phyloP scores from a whole-genome alignment of 2,888 invertebrate genomes.

The Operophtera brumata region DNA sequence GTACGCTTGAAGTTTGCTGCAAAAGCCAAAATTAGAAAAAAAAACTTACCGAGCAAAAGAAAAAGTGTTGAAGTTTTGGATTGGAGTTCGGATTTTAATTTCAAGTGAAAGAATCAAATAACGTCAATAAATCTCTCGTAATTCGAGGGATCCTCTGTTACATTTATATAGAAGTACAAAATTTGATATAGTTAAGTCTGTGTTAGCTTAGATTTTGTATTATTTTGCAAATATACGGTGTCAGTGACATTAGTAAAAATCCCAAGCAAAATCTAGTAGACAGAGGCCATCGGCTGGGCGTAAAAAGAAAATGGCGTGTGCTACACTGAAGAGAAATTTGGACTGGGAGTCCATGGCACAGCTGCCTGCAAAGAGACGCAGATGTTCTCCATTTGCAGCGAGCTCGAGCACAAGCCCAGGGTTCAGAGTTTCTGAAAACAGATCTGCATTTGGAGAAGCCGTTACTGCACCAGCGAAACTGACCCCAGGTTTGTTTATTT shows the following conservation, averaged over 20 bases:
- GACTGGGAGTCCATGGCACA: conserved; percentile 97
- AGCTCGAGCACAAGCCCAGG: conserved; percentile 76
- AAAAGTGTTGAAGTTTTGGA: conserved; percentile 40
- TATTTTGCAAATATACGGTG: conserved; percentile 61
- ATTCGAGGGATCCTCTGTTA: conserved; percentile 61
- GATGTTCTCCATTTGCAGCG: conserved; percentile 93
- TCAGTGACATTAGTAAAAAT: conserved; percentile 57
- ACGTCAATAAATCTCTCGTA: conserved; percentile 59
- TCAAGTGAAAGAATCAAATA: conserved; percentile 56
- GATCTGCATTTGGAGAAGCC: conserved; percentile 91
- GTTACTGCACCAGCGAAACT: conserved; percentile 86
- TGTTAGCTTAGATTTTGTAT: conserved; percentile 48
- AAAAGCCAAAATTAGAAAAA: conserved; percentile 59
- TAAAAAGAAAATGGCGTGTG: conserved; percentile 96
- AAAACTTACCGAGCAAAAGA: conserved; percentile 62
- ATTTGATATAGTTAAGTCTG: conserved; percentile 53
- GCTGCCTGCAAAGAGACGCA: conserved; percentile 92
- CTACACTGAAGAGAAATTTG: conserved; percentile 96
- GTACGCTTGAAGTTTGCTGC: conserved; percentile 16
- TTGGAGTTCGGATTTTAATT: conserved; percentile 50
- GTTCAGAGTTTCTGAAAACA: conserved; percentile 78
- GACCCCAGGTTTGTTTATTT: conserved; percentile 87
- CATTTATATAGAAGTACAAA: conserved; percentile 48
- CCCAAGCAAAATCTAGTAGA: conserved; percentile 53
- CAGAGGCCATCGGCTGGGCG: conserved; percentile 80